phyloP scores from a whole-genome alignment of 2,113 vertebrate species.

The Pygoscelis adeliae region DNA sequence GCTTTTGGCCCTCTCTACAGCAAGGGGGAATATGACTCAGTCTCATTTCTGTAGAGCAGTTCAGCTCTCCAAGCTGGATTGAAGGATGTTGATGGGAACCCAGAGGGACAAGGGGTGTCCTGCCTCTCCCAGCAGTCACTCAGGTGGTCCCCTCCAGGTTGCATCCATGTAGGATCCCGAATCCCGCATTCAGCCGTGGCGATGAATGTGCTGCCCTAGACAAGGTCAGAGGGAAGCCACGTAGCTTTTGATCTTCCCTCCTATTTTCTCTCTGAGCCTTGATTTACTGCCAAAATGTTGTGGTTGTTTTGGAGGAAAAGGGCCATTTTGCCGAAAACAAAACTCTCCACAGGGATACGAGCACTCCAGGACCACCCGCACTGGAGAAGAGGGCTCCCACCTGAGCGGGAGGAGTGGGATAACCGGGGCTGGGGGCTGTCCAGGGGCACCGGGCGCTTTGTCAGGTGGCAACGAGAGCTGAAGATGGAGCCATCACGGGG shows the following conservation, averaged over 20 bases:
- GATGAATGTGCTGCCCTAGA: background rate
- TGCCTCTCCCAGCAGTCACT: background rate
- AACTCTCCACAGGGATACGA: background rate
- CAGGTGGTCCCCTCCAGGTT: background rate
- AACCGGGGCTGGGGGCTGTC: background rate
- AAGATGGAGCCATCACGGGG: accelerated
- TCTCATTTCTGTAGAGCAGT: background rate
- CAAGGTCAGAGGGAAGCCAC: background rate
- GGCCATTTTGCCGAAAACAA: background rate
- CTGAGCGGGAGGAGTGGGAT: background rate
- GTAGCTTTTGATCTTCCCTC: background rate
- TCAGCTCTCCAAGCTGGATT: background rate
- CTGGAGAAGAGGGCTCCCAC: background rate
- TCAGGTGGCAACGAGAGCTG: background rate
- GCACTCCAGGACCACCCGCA: background rate
- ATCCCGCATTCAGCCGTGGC: background rate
- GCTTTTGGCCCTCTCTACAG: background rate
- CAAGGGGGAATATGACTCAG: background rate
- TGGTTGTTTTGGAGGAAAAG: background rate
- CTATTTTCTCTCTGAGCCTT: background rate
- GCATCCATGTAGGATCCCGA: background rate
- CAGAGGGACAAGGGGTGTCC: background rate
- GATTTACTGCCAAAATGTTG: background rate
- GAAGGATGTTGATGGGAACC: background rate
- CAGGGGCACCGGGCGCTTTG: accelerated